These are phyloP conservation scores for Passer montanus DNA, from an alignment of 2,113 vertebrate genomes.

Conservation along the genomic window DNA sequence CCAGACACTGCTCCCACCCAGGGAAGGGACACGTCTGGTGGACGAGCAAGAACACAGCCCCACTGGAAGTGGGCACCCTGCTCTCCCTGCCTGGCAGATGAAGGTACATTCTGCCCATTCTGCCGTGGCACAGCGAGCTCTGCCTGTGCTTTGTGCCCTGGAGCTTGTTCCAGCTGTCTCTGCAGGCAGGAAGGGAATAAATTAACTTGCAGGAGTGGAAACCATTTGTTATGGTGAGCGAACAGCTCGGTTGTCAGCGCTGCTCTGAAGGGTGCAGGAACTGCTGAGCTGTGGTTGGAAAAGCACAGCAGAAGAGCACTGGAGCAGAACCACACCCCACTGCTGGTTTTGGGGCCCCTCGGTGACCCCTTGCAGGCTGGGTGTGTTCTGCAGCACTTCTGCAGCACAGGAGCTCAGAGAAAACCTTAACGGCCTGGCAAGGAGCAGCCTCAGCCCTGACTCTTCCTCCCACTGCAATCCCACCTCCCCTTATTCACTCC, in stretches of 20 bases:
- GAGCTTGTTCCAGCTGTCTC: neutral
- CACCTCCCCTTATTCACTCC: neutral
- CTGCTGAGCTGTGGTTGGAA: neutral
- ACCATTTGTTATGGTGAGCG: neutral
- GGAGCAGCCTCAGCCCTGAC: neutral
- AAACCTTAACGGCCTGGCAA: fast-evolving
- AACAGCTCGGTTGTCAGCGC: neutral
- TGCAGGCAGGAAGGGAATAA: neutral
- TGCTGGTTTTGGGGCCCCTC: neutral
- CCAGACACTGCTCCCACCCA: fast-evolving
- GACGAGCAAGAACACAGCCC: neutral
- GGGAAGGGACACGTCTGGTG: neutral
- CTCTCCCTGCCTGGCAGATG: neutral
- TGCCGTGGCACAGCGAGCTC: neutral
- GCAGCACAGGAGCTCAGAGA: neutral
- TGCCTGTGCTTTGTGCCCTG: neutral
- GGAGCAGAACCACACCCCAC: neutral
- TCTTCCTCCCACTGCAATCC: neutral
- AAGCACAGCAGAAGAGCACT: neutral
- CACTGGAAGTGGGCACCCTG: fast-evolving
- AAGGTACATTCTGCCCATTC: neutral
- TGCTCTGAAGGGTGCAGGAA: neutral
- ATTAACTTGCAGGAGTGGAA: neutral
- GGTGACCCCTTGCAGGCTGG: neutral
- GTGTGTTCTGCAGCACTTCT: neutral